These are phyloP conservation scores for Aphidius gifuensis DNA, from an alignment of 1,140 invertebrate species.

Conservation along the genomic window DNA sequence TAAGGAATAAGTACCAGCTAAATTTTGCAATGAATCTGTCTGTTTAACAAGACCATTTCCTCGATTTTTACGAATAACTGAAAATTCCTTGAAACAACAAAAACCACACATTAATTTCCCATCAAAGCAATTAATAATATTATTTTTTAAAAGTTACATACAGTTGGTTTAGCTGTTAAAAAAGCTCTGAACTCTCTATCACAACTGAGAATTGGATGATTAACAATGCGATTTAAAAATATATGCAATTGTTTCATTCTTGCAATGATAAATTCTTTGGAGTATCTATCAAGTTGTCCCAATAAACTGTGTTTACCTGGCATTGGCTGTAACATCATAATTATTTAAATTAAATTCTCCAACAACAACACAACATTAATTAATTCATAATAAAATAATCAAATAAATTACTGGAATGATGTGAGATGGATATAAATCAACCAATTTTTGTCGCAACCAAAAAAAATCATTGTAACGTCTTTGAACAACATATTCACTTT, in stretches of 20 bases:
- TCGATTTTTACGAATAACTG: slow-evolving; percentile 62
- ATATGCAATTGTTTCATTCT: slow-evolving; percentile 70
- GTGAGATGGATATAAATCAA: slow-evolving; percentile 66
- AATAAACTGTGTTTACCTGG: slow-evolving; percentile 71
- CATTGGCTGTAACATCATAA: slow-evolving; percentile 54
- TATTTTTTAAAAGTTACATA: slow-evolving; percentile 43
- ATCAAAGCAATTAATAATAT: not conserved
- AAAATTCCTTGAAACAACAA: slow-evolving; percentile 61
- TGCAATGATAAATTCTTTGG: slow-evolving; percentile 70
- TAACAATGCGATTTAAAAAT: slow-evolving; percentile 64
- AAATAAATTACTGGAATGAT: slow-evolving; percentile 63
- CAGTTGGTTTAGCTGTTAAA: slow-evolving; percentile 65
- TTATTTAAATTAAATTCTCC: too few relatives aligned
- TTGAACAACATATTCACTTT: slow-evolving; percentile 67
- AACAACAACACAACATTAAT: too few relatives aligned
- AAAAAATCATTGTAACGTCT: slow-evolving; percentile 75
- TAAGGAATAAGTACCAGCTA: slow-evolving; percentile 57
- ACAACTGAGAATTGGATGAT: slow-evolving; percentile 72
- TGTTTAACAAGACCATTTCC: slow-evolving; percentile 59
- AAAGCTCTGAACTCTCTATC: slow-evolving; percentile 68
- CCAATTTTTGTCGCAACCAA: slow-evolving; percentile 67
- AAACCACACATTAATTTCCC: too few relatives aligned
- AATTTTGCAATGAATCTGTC: slow-evolving; percentile 62
- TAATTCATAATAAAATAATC: not conserved
- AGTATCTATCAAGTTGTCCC: slow-evolving; percentile 71